phyloP scores from a whole-genome alignment of 2,113 vertebrate species.

The Boleophthalmus pectinirostris region DNA sequence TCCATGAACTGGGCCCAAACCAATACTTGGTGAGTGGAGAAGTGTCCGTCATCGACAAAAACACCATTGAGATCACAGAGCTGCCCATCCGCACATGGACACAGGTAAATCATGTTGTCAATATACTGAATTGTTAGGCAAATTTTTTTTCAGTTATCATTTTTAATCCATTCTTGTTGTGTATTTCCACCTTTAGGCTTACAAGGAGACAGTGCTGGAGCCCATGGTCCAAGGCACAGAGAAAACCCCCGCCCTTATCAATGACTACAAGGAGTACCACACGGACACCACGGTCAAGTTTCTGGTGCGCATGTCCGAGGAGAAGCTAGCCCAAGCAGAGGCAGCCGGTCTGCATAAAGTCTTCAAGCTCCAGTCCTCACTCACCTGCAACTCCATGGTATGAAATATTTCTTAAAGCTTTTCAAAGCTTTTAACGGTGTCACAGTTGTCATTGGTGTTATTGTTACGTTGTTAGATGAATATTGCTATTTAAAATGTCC shows the following conservation, averaged over 20 bases:
- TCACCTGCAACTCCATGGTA: slow-evolving; percentile 99
- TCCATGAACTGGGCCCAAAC: slow-evolving; percentile 96
- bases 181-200: slow-evolving; percentile 76
- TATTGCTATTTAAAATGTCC: no score
- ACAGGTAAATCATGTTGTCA: slow-evolving; percentile 79
- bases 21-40: slow-evolving; percentile 96
- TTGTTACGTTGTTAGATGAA: no score
- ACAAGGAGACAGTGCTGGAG: slow-evolving; percentile 97
- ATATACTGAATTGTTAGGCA: no score
- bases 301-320: slow-evolving; percentile 96
- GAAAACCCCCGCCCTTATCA: slow-evolving; percentile 95
- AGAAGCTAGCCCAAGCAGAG: slow-evolving; percentile 97
- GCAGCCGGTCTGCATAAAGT: slow-evolving; percentile 95
- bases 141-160: not conserved
- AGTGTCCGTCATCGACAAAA: slow-evolving; percentile 92
- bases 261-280: slow-evolving; percentile 97
- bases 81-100: slow-evolving; percentile 98
- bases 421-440: not conserved
- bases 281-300: slow-evolving; percentile 97
- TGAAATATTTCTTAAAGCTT: slow-evolving; percentile 1
- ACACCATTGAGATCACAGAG: slow-evolving; percentile 96
- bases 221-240: slow-evolving; percentile 97
- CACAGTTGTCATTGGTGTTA: no score
- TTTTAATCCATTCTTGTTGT: not conserved
- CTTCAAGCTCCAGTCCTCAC: slow-evolving; percentile 96